Evolutionary conservation across 1,140 invertebrate genomes (phyloP), one percentile per base, ranked within the genome.

Genomic region (Polypedilum vanderplanki): DNA sequence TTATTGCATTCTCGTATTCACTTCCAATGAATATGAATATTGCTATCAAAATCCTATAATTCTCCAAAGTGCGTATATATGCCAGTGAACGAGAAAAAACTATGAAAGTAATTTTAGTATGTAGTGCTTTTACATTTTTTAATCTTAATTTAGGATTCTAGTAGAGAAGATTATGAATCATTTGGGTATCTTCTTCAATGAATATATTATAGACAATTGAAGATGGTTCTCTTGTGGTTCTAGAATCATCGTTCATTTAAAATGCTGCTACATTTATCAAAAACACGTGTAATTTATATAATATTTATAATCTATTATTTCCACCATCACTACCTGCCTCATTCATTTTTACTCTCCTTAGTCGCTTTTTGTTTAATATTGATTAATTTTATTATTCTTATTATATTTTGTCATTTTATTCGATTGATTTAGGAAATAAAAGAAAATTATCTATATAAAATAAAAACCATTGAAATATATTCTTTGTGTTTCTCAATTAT

Each of bases 331-430:
- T 57, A 57, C 46, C 12, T 57, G 12, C n/a, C 46, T 57, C 12
- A 12, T 12, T 57, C 12, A 12, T 12, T 57, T n/a, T 57, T 57
- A 15, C n/a, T 33, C 7, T n/a, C n/a, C n/a, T 57, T 57, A 57
- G 46, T 57, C 46, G 46, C 46, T 57, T 57, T 57, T 57, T 57
- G 46, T 57, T 57, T 15, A 8, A 12, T 57, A 12, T 57, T 57
- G 24, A 33, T 33, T 33, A 33, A 33, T 33, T 33, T 33, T 33
- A 57, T n/a, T n/a, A 57, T 57, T 57, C n/a, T n/a, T 57, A n/a
- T 57, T n/a, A n/a, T 57, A n/a, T 57, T 57, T 57, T 57, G 46
- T 57, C 46, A 57, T 57, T 57, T 57, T 57, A 57, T 33, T 33
- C 24, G 24, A 33, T 57, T 57, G 10, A 57, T n/a, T 57, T 57